These are phyloP conservation scores for Latheticus oryzae DNA, from an alignment of 2,888 invertebrate species.

Conservation along the genomic window DNA sequence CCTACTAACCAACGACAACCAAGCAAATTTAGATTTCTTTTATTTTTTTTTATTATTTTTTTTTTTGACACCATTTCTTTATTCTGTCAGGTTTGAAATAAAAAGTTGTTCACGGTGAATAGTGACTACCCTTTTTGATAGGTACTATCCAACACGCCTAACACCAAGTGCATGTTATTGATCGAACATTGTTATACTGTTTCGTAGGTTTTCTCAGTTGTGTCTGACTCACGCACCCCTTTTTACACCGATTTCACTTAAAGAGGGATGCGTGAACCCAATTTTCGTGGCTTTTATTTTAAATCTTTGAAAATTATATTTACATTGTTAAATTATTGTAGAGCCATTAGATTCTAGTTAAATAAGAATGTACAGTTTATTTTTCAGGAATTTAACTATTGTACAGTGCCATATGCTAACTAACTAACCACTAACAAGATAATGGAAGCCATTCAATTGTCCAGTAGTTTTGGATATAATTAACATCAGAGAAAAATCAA, in stretches of 20 bases:
- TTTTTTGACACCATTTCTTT: slow-evolving; percentile 19
- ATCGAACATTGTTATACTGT: slow-evolving; percentile 35
- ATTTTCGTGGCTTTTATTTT: slow-evolving; percentile 13
- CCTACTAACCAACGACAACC: too few relatives aligned
- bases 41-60: slow-evolving; percentile 20
- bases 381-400: too few relatives aligned
- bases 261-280: slow-evolving; percentile 23
- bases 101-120: slow-evolving; percentile 33
- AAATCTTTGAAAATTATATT: slow-evolving; percentile 18
- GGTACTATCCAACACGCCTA: slow-evolving; percentile 38
- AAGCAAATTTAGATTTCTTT: slow-evolving; percentile 1
- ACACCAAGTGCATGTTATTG: slow-evolving; percentile 41
- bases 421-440: slow-evolving; percentile 31
- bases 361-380: too few relatives aligned
- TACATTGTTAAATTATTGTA: too few relatives aligned
- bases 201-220: slow-evolving; percentile 28
- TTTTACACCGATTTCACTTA: slow-evolving; percentile 16
- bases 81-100: slow-evolving; percentile 31
- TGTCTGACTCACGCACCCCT: slow-evolving; percentile 35
- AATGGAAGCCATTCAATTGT: slow-evolving; percentile 20
- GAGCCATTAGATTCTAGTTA: too few relatives aligned
- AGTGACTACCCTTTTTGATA: slow-evolving; percentile 17
- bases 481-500: slow-evolving; percentile 33
- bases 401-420: slow-evolving; percentile 13
- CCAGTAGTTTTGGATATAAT: slow-evolving; percentile 19